These are phyloP conservation scores for Limnephilus rhombicus DNA, from an alignment of 2,888 invertebrate species.

Conservation along the genomic window DNA sequence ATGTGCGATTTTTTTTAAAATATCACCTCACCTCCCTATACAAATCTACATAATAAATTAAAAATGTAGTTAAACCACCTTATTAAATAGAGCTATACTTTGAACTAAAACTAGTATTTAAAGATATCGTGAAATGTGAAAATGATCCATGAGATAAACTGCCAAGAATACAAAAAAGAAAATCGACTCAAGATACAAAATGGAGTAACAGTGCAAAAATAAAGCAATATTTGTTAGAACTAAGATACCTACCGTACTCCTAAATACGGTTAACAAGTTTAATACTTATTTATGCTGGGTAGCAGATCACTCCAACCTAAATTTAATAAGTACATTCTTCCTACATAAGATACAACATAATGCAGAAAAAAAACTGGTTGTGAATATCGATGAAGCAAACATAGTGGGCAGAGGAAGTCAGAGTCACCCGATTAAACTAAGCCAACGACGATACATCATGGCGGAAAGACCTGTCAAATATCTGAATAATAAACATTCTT, in stretches of 20 bases:
- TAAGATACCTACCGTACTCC: background rate
- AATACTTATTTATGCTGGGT: too few species aligned
- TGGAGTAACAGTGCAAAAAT: background rate
- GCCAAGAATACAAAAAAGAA: background rate
- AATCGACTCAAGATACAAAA: background rate
- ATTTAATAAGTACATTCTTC: background rate
- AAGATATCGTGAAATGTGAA: background rate
- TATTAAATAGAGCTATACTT: too few species aligned
- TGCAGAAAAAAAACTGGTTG: background rate
- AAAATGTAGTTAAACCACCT: too few species aligned
- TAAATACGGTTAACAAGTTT: too few species aligned
- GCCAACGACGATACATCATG: background rate
- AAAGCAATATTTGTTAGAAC: background rate
- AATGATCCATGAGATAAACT: background rate
- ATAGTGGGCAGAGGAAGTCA: background rate
- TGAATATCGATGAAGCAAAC: background rate
- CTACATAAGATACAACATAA: background rate
- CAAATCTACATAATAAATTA: too few species aligned
- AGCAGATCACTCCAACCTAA: background rate
- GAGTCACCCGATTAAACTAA: background rate
- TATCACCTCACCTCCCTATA: too few species aligned
- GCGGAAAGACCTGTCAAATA: background rate
- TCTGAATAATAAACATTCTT: background rate
- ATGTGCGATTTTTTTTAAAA: too few species aligned
- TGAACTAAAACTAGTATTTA: too few species aligned